These are phyloP conservation scores for Oreotrochilus melanogaster DNA, from an alignment of 2,113 vertebrate species.

Conservation along the genomic window DNA sequence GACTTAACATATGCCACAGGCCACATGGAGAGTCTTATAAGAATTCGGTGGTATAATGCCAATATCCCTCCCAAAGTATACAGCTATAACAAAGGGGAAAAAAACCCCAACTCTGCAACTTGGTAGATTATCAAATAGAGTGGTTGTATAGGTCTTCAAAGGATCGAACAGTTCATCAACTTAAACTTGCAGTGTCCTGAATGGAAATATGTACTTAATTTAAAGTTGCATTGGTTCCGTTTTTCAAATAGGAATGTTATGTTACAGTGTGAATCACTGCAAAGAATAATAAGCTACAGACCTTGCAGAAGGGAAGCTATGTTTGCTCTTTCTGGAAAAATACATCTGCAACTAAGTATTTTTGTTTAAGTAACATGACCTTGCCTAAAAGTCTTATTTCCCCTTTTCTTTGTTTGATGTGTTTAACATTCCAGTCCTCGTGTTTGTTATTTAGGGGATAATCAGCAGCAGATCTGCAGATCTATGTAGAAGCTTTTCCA, in stretches of 20 bases:
- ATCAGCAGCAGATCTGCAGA: background rate
- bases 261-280: background rate
- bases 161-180: background rate
- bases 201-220: background rate
- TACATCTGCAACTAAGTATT: background rate
- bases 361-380: background rate
- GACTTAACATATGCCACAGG: background rate
- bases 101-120: background rate
- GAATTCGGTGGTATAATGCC: background rate
- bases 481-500: background rate
- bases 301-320: background rate
- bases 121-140: background rate
- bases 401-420: background rate
- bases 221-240: background rate
- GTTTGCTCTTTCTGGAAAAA: background rate
- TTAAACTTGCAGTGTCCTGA: background rate
- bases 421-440: background rate
- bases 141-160: background rate
- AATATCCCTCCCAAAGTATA: background rate
- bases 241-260: background rate
- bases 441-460: background rate
- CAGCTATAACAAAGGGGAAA: background rate
- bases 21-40: background rate
- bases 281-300: constrained; percentile 6
- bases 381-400: background rate